A percentile compares a stretch with the other conserved stretches of the same genome.
Evolutionary conservation across 2,113 vertebrate species (phyloP).

Genomic region (Theristicus caerulescens): DNA sequence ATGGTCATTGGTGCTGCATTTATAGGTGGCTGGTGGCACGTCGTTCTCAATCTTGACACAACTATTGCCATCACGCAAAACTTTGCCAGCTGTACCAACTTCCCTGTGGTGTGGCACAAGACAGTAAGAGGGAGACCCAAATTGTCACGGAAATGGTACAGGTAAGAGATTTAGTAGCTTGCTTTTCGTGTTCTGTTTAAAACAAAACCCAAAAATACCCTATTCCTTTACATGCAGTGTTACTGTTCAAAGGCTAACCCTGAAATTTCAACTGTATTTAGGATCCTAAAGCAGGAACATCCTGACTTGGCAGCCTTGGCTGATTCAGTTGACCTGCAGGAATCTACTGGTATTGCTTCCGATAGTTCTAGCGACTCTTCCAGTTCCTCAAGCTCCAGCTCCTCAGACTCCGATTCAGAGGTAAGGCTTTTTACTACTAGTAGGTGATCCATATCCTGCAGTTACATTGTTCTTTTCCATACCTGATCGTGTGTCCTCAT

Average conservation of each 20-base stretch:
- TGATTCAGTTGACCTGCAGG: conserved; percentile 94
- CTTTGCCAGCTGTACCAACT: conserved; percentile 96
- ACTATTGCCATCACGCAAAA: conserved; percentile 97
- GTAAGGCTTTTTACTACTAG: conserved; percentile 60
- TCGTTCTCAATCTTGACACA: conserved; percentile 94
- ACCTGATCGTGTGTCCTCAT: neutral
- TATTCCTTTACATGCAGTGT: fast-evolving
- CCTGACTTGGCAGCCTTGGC: conserved; percentile 91
- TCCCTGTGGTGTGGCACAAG: conserved; percentile 99
- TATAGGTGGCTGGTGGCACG: conserved; percentile 98
- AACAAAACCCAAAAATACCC: neutral
- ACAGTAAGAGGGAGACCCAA: conserved; percentile 96
- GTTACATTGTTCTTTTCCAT: neutral
- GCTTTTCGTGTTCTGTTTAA: neutral
- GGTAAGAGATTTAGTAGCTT: conserved; percentile 74
- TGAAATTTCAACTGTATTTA: conserved; percentile 9
- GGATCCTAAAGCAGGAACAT: conserved; percentile 89
- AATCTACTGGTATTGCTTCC: conserved; percentile 95
- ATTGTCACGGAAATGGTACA: conserved; percentile 97
- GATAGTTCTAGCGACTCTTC: conserved; percentile 98
- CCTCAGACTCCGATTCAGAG: conserved; percentile 91
- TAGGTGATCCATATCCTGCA: neutral
- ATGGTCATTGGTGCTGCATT: neutral
- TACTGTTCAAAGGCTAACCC: neutral
- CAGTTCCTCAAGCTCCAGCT: conserved; percentile 94